Evolutionary conservation across 2,888 invertebrate genomes (phyloP), one percentile per base, ranked within the genome.

Genomic region (Chouioia cunea): DNA sequence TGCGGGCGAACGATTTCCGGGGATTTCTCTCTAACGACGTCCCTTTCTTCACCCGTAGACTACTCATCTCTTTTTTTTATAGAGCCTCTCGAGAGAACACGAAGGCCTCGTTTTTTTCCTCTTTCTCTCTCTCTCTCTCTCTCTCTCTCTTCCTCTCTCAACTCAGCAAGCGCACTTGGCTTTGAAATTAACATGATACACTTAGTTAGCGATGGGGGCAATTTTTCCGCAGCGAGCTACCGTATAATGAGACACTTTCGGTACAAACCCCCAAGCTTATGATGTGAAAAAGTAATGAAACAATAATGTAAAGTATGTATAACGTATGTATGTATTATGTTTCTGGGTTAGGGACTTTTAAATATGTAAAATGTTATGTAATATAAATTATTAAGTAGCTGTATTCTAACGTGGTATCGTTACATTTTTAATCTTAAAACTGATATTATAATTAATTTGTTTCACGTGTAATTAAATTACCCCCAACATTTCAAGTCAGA

Each of bases 1-100:
- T 70, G 62, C 70, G 70, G 65, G 56, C 44, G 70, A 65, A 56
- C 65, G 54, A 70, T 65, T 70, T 70, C 70, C 70, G 69, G 69
- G 63, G 69, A 64, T 69, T 69, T 58, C 69, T 64, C 53, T 60
- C 54, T 64, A 69, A 69, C 64, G 69, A 69, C 57, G 69, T 69
- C 47, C 64, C 69, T 64, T 69, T 69, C 69, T 69, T 63, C 50
- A 4, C 14, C 56, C 12, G 18, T n/a, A 16, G 57, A 15, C 57
- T 43, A 18, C 57, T n/a, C 36, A 15, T 56, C 36, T 48, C 46
- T 46, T 16, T 50, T 43, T 12, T 22, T 23, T 43, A 16, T 54
- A 36, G 53, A 44, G 23, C 48, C 62, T 36, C 60, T 46, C 48
- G 27, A 47, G 16, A 20, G 54, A 15, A 50, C 50, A 50, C 16